Base-by-base conservation (phyloP, 2,113 vertebrate species). In the Aix galericulata region DNA sequence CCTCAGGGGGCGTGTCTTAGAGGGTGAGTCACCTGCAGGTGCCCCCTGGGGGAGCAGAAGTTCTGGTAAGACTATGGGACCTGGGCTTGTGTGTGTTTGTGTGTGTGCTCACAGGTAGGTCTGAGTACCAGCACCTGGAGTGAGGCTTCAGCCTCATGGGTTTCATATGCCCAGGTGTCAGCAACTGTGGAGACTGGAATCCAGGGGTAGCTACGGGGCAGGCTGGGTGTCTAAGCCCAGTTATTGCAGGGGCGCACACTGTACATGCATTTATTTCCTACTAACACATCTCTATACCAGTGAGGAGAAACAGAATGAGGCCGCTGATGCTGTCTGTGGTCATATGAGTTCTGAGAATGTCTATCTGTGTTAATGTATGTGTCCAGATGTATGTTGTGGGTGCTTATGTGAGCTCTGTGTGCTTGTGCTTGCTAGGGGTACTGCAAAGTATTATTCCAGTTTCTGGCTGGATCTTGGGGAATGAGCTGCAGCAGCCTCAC, bases 1-100 rank as follows among this genome's bases (percentile, higher is more conserved):
- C 21, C 11, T 4, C 52, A 55, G 0, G 5, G 17, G 4, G 6
- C 5, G 13, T 18, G 4, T 44, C 32, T 50, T 3, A 0, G 32
- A 52, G 17, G 22, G 44, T 75, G 32, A 75, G 5, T 9, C 17
- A 69, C 12, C 27, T 55, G 38, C 16, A 82, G 32, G 10, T 52
- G 10, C 36, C 44, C 82, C 26, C 26, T 68, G 27, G 42, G 60
- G 2, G 13, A 32, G 13, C 17, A 60, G 38, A 75, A 52, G 23
- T 74, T 6, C 26, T 67, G 11, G 32, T 44, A 74, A 67, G 29
- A 50, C 34, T 11, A 59, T 17, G 27, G 22, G 17, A 21, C 12
- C 32, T n/a, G 71, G 18, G 29, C 8, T 20, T 60, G 8, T n/a
- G 13, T 14, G n/a, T 38, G 27, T 34, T 23, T 59, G 27, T 55